A percentile compares a stretch with the other conserved stretches of the same genome.
phyloP scores from a whole-genome alignment of 2,113 vertebrate genomes.

The Melanocharis versteri region DNA sequence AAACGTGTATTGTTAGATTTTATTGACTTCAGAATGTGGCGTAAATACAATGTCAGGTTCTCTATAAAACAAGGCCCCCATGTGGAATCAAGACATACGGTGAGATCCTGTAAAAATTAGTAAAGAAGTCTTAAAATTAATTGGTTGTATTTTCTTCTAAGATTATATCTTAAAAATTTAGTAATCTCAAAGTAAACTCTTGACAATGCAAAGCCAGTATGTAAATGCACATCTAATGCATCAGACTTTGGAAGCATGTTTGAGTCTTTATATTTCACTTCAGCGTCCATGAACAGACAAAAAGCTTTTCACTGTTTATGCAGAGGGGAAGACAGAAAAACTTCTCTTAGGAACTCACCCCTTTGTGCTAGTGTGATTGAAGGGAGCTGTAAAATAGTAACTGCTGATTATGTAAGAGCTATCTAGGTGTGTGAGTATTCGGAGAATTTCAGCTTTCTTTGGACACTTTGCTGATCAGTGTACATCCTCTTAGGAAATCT shows the following conservation, averaged over 20 bases:
- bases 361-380: background rate
- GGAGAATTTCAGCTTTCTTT: background rate
- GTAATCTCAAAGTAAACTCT: background rate
- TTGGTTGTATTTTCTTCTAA: background rate
- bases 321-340: background rate
- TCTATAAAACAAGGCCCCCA: background rate
- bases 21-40: constrained; percentile 28
- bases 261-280: background rate
- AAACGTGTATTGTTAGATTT: background rate
- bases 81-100: background rate
- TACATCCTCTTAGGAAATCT: background rate
- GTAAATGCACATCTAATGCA: background rate
- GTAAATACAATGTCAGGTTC: background rate
- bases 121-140: background rate
- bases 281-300: background rate
- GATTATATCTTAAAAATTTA: background rate
- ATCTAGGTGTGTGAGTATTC: background rate
- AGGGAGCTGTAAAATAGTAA: background rate
- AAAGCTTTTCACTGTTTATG: background rate
- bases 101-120: background rate
- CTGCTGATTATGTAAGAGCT: background rate
- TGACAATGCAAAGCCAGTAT: background rate
- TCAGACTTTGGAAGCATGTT: background rate
- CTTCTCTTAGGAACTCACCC: background rate
- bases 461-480: background rate